Evolutionary conservation across 2,113 vertebrate species (phyloP).

Genomic region (Cardinalis cardinalis): DNA sequence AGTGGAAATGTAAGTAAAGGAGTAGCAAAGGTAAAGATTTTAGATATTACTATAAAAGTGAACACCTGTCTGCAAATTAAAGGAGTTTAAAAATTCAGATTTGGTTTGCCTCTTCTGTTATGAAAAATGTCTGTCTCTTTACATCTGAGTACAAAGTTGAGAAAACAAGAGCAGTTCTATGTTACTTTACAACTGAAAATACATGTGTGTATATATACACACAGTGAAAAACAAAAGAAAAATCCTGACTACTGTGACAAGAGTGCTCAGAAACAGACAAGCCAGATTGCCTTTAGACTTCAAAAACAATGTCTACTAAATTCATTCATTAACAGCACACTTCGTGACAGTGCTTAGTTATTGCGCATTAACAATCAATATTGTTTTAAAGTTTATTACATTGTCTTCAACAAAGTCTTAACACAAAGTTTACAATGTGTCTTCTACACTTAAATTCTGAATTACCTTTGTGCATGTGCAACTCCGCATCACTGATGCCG

Average conservation of each 20-base stretch:
- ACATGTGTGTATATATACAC: fast-evolving
- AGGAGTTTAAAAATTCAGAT: not conserved
- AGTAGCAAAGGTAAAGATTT: not conserved
- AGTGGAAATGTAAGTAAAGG: not conserved
- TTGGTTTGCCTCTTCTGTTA: not conserved
- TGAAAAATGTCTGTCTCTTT: not conserved
- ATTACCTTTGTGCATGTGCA: not conserved
- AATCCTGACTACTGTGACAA: not conserved
- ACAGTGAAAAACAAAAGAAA: not conserved
- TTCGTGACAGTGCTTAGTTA: not conserved
- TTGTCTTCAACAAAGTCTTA: not conserved
- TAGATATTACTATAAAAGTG: not conserved
- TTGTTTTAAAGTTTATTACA: not conserved
- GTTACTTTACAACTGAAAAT: not conserved
- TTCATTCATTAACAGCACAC: not conserved
- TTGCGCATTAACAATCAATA: not conserved
- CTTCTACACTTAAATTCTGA: not conserved
- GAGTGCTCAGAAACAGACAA: not conserved
- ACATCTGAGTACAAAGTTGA: not conserved
- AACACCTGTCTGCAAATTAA: not conserved
- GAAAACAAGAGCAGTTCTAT: not conserved
- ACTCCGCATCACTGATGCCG: not conserved
- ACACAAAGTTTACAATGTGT: not conserved
- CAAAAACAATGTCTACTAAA: not conserved
- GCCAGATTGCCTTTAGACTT: not conserved